phyloP scores from a whole-genome alignment of 2,797 vertebrate species.

The Tenualosa thibaudeaui region DNA sequence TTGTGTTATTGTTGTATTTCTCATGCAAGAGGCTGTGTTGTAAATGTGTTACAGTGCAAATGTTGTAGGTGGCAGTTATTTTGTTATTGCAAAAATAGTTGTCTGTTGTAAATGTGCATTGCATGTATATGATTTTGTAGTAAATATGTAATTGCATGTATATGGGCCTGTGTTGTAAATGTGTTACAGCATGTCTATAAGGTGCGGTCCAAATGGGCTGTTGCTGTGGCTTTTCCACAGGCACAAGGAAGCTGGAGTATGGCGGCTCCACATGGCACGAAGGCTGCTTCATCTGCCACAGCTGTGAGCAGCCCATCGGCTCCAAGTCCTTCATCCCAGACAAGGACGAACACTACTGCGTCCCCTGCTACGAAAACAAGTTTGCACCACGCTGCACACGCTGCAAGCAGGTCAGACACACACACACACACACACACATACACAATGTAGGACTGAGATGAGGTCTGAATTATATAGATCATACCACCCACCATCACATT shows the following conservation, averaged over 20 bases:
- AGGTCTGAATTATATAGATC: not conserved
- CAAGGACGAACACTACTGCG: conserved; percentile 96
- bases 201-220: not conserved
- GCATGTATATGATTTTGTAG: not conserved
- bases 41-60: not conserved
- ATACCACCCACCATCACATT: not conserved
- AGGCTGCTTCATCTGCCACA: conserved; percentile 93
- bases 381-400: conserved; percentile 96
- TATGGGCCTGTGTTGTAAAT: not conserved
- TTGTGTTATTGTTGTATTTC: not conserved
- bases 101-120: not conserved
- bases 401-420: conserved; percentile 88
- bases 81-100: not conserved
- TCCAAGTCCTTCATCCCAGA: conserved; percentile 97
- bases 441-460: not conserved
- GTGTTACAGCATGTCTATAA: not conserved
- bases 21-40: not conserved
- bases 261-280: conserved; percentile 96
- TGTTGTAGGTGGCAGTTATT: not conserved
- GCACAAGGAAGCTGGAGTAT: conserved; percentile 96
- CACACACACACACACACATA: not conserved
- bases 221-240: conserved; percentile 61
- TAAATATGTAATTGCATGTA: not conserved
- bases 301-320: conserved; percentile 94
- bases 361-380: conserved; percentile 97